Percentiles rank a stretch among this genome's conserved stretches.
phyloP scores from a whole-genome alignment of 53 echinoderm and acorn worm species.

The Henricia sp. region DNA sequence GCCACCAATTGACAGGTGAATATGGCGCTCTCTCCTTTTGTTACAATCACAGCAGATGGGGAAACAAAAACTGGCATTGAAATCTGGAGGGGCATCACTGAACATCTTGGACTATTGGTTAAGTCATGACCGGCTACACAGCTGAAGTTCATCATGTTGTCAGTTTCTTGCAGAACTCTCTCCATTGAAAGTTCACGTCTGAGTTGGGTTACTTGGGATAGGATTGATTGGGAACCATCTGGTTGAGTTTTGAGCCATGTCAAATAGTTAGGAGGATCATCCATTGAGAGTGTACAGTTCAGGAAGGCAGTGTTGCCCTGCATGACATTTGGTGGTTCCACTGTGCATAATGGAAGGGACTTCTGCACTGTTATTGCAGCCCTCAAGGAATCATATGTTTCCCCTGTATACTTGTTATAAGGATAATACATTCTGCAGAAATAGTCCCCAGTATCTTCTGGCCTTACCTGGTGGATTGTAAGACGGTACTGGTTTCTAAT shows the following conservation, averaged over 20 bases:
- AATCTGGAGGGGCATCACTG: not conserved
- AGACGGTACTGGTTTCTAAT: not conserved
- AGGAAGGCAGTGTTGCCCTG: not conserved
- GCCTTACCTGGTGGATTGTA: not conserved
- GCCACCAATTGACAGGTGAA: not conserved
- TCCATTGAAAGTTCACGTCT: not conserved
- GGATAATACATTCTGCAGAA: not conserved
- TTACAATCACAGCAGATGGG: not conserved
- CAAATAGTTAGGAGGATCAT: not conserved
- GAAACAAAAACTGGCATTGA: not conserved
- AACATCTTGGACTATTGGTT: not conserved
- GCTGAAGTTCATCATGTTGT: not conserved
- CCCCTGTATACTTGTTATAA: too few species aligned
- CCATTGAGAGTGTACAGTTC: not conserved
- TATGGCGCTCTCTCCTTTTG: not conserved
- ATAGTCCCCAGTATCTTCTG: constrained; percentile 3
- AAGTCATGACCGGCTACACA: not conserved
- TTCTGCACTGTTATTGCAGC: not conserved
- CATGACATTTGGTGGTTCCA: not conserved
- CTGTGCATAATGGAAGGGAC: not conserved
- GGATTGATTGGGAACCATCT: not conserved
- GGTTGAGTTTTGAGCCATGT: not conserved
- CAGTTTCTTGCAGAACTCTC: not conserved
- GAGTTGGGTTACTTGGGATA: not conserved
- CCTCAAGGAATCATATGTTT: not conserved